phyloP scores from a whole-genome alignment of 2,888 invertebrate genomes.

The Pristionchus japonicus region DNA sequence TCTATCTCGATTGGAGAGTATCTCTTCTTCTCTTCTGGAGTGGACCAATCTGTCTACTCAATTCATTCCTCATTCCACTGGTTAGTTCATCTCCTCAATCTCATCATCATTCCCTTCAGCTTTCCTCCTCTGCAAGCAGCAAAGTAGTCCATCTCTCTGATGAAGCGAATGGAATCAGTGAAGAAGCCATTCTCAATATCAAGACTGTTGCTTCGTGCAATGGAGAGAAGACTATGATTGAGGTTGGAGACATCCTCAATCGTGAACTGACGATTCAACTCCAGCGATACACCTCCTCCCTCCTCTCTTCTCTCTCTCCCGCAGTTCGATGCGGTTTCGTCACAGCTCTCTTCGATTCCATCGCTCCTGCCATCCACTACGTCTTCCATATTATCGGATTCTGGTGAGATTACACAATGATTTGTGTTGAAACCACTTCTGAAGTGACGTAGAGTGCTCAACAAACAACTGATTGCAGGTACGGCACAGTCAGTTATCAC shows the following conservation, averaged over 20 bases:
- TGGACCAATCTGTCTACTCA: background rate
- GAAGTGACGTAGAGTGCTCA: background rate
- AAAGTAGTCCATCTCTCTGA: background rate
- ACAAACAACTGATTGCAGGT: background rate
- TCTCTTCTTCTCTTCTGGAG: slow-evolving; percentile 15
- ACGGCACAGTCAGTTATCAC: slow-evolving; percentile 30
- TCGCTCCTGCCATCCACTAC: background rate
- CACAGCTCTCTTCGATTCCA: background rate
- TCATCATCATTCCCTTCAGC: background rate
- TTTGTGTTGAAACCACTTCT: background rate
- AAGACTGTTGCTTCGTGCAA: slow-evolving; percentile 29
- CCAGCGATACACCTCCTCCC: background rate
- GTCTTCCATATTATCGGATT: background rate
- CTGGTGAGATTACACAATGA: background rate
- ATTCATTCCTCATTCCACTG: slow-evolving; percentile 2
- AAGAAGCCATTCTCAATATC: slow-evolving; percentile 26
- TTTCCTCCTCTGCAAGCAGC: background rate
- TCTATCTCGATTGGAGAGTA: slow-evolving; percentile 14
- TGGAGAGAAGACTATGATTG: slow-evolving; percentile 41
- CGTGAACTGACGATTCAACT: background rate
- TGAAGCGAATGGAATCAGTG: slow-evolving; percentile 42
- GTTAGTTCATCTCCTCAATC: background rate
- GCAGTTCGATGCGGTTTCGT: background rate
- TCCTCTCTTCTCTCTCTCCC: background rate
- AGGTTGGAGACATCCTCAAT: background rate